A percentile compares a stretch with the other conserved stretches of the same genome.
phyloP scores from a whole-genome alignment of 2,113 vertebrate genomes.

The Rhineura floridana region DNA sequence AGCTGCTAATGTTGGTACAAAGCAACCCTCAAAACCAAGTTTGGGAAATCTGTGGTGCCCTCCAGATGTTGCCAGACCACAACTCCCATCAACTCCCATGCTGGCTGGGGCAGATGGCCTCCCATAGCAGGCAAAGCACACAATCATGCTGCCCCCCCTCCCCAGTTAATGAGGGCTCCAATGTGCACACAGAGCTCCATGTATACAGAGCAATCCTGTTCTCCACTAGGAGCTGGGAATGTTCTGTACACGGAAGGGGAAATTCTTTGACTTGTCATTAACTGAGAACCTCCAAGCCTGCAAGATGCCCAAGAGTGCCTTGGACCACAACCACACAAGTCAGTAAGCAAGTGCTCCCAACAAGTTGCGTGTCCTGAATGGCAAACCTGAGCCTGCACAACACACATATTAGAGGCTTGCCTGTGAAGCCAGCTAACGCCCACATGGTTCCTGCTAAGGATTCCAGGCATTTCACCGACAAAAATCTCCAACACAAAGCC shows the following conservation, averaged over 20 bases:
- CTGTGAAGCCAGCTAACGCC: neutral
- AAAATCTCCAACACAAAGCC: neutral
- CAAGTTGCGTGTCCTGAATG: neutral
- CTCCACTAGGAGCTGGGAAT: neutral
- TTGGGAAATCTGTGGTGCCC: neutral
- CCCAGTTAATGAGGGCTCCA: too few relatives aligned
- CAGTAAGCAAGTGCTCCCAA: neutral
- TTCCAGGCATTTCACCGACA: neutral
- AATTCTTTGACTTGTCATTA: too few relatives aligned
- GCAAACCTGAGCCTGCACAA: neutral
- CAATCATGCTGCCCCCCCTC: too few relatives aligned
- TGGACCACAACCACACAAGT: neutral
- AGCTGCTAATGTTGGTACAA: neutral
- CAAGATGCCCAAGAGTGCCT: neutral
- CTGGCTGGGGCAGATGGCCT: too few relatives aligned
- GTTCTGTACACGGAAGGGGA: neutral
- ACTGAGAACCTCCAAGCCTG: accelerated
- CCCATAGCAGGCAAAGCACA: too few relatives aligned
- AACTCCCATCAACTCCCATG: neutral
- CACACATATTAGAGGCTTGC: neutral
- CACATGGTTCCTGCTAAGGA: neutral
- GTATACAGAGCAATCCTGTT: neutral
- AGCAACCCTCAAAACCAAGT: neutral
- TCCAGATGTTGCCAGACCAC: neutral
- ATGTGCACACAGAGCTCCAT: neutral